Percentiles rank a stretch among this genome's conserved stretches.
phyloP scores from a whole-genome alignment of 2,888 invertebrate species.

The Herminia tarsipennalis region DNA sequence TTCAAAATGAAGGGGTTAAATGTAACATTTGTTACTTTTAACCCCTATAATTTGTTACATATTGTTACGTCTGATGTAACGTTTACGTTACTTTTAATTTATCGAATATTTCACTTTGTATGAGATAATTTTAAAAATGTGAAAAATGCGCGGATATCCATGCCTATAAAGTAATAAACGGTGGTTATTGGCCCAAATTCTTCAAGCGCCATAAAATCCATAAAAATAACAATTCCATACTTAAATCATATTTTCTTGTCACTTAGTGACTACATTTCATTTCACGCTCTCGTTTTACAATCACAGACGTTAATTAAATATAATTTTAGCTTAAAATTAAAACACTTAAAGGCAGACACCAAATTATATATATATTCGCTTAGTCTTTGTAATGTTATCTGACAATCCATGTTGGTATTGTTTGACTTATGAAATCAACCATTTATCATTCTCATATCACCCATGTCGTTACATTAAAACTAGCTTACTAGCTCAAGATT shows the following conservation, averaged over 20 bases:
- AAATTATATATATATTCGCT: background rate
- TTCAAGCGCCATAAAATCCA: background rate
- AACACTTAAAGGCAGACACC: background rate
- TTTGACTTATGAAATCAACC: too few species aligned
- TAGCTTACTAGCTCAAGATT: too few species aligned
- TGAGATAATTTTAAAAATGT: background rate
- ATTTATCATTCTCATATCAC: too few species aligned
- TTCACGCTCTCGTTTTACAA: constrained; percentile 4
- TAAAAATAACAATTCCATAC: constrained; percentile 5
- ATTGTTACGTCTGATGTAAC: too few species aligned
- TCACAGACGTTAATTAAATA: constrained; percentile 26
- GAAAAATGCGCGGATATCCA: too few species aligned
- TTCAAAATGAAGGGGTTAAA: too few species aligned
- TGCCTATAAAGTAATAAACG: background rate
- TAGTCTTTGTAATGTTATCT: background rate
- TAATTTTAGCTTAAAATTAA: background rate
- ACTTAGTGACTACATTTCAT: constrained; percentile 23
- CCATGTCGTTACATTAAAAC: too few species aligned
- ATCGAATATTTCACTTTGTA: too few species aligned
- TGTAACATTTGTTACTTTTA: too few species aligned
- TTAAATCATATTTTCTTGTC: constrained; percentile 1
- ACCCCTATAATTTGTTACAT: too few species aligned
- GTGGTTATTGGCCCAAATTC: background rate
- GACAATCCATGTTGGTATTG: too few species aligned
- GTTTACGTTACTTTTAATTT: too few species aligned